Percentiles rank a stretch among this genome's conserved stretches.
phyloP scores from a whole-genome alignment of 2,113 vertebrate species.

The Paradoxurus hermaphroditus region DNA sequence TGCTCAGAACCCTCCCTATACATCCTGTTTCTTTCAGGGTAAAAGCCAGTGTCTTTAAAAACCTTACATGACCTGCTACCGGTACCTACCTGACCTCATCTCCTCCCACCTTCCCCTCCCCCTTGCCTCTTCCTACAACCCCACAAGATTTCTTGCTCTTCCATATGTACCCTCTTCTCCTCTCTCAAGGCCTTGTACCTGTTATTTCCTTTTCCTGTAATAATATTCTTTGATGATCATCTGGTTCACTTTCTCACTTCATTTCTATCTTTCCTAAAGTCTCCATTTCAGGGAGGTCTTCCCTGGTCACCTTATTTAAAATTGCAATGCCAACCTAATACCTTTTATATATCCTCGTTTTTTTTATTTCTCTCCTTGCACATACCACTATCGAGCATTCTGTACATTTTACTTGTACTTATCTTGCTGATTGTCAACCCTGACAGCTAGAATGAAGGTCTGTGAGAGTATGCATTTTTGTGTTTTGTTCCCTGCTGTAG shows the following conservation, averaged over 20 bases:
- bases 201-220: neutral
- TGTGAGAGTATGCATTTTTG: neutral
- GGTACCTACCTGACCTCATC: no score
- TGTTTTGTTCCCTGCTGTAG: neutral
- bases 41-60: neutral
- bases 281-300: neutral
- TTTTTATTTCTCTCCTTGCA: neutral
- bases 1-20: neutral
- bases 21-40: neutral
- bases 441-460: neutral
- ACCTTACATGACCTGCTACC: neutral
- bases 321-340: neutral
- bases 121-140: accelerated
- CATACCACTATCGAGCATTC: neutral
- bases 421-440: neutral
- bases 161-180: neutral
- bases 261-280: neutral
- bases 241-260: neutral
- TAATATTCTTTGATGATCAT: neutral
- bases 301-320: neutral
- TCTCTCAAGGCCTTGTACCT: neutral
- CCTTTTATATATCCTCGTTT: neutral
- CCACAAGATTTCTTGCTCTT: neutral
- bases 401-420: neutral
- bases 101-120: neutral